Evolutionary conservation across 1,140 invertebrate genomes (phyloP), one percentile per base, ranked within the genome.

Genomic region (Apis dorsata): DNA sequence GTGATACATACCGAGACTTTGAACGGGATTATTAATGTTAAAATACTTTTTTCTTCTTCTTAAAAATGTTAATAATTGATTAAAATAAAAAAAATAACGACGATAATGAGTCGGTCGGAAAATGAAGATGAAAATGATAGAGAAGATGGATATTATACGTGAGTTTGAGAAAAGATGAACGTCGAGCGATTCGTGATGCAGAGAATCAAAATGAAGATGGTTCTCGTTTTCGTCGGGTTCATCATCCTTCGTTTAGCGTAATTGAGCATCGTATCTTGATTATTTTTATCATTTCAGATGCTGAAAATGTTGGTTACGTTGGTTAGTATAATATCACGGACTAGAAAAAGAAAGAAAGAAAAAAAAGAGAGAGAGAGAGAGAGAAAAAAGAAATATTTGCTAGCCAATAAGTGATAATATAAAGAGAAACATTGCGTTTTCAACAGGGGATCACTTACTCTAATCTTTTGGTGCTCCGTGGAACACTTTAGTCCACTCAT

Each of bases 401-500:
- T 89, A 92, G 90, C 90, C 86, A 74, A 21, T 53, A 89, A 90
- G 84, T 85, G 17, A 66, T 69, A 34, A 34, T 34, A 34, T 34
- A 81, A 88, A 91, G 73, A 91, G 73, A 91, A 91, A 81, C 63
- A 60, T 68, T 82, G 91, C 88, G 88, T 89, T 68, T 92, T 84
- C 85, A 92, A 90, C 89, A 90, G 83, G 79, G 94, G 87, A 91
- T 92, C 93, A 97, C 97, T 98, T 97, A 98, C 97, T 97, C 97
- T 96, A 95, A 97, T 97, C 94, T 96, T 96, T 96, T 97, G 97
- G 95, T 97, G 97, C 94, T 97, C 96, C 94, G 96, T 97, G 94
- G 96, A 95, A 95, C 95, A 96, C 95, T 96, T 96, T 95, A 97
- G 96, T 84, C 85, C 96, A 95, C 96, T 97, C 96, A 97, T 97